Evolutionary conservation across 1,140 invertebrate genomes (phyloP), one percentile per base, ranked within the genome.

Genomic region (Drosophila sucinea): DNA sequence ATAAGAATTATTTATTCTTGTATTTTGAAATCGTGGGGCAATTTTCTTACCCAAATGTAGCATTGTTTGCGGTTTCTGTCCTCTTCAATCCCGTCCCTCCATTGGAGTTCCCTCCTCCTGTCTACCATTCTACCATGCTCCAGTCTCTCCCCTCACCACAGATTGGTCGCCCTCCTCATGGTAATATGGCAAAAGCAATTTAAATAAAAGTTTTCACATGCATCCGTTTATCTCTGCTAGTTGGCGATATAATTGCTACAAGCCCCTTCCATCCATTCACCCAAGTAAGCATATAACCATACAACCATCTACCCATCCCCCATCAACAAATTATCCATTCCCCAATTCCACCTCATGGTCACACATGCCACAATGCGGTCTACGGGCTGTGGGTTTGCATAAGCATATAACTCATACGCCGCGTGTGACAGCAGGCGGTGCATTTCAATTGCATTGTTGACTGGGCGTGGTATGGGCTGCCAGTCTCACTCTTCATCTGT

Each of bases 161-260:
- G 30, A 4, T 38, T 38, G 8, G 35, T 38, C 8, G 32, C 7
- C 11, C n/a, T 70, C 6, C 47, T 30, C 23, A 29, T 67, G 70
- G 66, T 60, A 63, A 62, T 60, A 62, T 75, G 62, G 55, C 63
- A 67, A 74, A 72, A 67, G 63, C 73, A 76, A 72, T 76, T 67
- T 72, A 69, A 76, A 66, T 76, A 67, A 67, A 70, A 51, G 44
- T 51, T 51, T 51, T 51, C 44, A 51, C 44, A 51, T 51, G 44
- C 44, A 51, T 51, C 44, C 44, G 44, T 51, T 51, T 51, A 51
- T 51, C 44, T 51, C 44, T 51, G 44, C 27, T 51, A 51, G 44
- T 51, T 51, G 44, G 44, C 44, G 44, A 51, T 51, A 51, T 51
- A 51, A 51, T 51, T 51, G 44, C 44, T 51, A 27, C 44, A 51